Evolutionary conservation across 2,797 vertebrate species (phyloP).

Genomic region (Hypotaenidia philippensis): DNA sequence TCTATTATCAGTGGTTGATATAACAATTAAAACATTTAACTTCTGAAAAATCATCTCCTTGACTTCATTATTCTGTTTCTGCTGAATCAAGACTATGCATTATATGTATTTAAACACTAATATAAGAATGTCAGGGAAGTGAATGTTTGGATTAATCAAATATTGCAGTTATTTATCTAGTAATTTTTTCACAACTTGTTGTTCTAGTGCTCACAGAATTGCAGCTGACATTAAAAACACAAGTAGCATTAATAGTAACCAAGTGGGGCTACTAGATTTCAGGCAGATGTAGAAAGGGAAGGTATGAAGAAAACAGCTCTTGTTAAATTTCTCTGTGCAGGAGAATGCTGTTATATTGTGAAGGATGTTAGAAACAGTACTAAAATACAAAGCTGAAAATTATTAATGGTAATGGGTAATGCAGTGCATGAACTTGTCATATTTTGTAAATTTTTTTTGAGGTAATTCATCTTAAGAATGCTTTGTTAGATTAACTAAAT

Average conservation of each 20-base stretch:
- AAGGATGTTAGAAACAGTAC: background rate
- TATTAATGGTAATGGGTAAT: background rate
- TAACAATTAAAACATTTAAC: background rate
- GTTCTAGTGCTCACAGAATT: background rate
- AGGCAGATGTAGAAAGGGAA: background rate
- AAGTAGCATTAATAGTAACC: background rate
- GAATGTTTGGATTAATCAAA: background rate
- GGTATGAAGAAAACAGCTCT: background rate
- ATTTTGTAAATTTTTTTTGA: background rate
- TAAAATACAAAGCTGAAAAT: background rate
- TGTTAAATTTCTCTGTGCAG: background rate
- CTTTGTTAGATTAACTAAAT: background rate
- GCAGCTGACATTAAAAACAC: background rate
- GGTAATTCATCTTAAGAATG: background rate
- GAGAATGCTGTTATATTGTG: background rate
- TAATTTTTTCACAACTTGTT: background rate
- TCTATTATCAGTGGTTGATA: background rate
- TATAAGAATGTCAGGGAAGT: background rate
- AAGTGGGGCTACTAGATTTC: background rate
- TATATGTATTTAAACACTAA: background rate
- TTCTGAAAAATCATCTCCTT: background rate
- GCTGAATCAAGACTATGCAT: background rate
- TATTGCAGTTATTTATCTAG: background rate
- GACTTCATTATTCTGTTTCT: background rate
- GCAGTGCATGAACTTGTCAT: background rate